A percentile compares a stretch with the other conserved stretches of the same genome.
Conservation (phyloP, 2,797 vertebrate species). For the Argentina silus region DNA sequence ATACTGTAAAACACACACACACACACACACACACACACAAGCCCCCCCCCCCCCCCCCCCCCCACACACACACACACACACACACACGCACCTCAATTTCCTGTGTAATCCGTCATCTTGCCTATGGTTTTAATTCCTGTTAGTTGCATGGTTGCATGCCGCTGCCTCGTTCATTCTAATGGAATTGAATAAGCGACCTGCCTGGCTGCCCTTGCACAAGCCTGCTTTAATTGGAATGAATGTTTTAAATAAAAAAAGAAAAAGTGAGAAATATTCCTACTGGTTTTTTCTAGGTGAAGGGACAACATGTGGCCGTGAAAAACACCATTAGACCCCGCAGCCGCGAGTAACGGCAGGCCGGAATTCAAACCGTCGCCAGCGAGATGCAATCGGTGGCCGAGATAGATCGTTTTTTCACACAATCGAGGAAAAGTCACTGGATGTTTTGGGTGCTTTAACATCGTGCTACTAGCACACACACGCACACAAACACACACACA, state of each 20-base stretch:
- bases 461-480: background rate
- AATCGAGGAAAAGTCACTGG: too few species aligned
- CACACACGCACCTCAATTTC: conserved; percentile 60
- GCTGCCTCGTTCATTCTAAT: conserved; percentile 82
- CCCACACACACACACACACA: background rate
- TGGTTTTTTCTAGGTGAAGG: conserved; percentile 59
- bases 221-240: conserved; percentile 82
- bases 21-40: too few species aligned
- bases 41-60: too few species aligned
- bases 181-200: conserved; percentile 83
- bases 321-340: too few species aligned
- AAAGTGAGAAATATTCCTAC: conserved; percentile 58
- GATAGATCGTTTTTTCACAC: too few species aligned
- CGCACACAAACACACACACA: too few species aligned
- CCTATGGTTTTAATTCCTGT: conserved; percentile 85
- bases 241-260: conserved; percentile 56
- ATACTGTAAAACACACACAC: conserved; percentile 37
- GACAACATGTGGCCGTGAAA: conserved; percentile 41
- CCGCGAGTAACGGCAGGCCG: too few species aligned
- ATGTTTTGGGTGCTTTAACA: too few species aligned
- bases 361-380: too few species aligned
- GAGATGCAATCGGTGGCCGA: too few species aligned
- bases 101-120: conserved; percentile 82
- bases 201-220: conserved; percentile 77
- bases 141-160: conserved; percentile 82